Evolutionary conservation across 2,888 invertebrate genomes (phyloP).

Genomic region (Aphrophora alni): DNA sequence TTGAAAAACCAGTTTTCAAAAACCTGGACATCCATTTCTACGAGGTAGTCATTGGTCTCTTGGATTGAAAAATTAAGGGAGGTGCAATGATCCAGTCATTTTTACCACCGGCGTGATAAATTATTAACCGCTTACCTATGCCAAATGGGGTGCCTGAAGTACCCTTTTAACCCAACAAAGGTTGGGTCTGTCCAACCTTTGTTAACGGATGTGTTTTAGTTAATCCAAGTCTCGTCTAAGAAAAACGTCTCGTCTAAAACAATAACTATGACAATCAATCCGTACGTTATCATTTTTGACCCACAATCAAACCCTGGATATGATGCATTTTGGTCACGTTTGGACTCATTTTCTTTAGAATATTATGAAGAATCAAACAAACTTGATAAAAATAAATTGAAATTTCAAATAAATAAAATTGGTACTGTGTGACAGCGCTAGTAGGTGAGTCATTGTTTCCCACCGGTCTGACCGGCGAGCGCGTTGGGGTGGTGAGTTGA

Average conservation of each 20-base stretch:
- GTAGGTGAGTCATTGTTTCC: no score
- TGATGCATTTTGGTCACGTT: no score
- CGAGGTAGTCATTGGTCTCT: neutral
- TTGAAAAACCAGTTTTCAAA: slow-evolving; percentile 14
- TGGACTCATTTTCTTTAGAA: no score
- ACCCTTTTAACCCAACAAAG: neutral
- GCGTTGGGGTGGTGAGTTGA: no score
- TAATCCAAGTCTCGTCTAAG: slow-evolving; percentile 20
- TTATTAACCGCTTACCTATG: slow-evolving; percentile 1
- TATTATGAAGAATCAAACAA: no score
- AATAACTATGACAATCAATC: no score
- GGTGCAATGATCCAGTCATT: slow-evolving; percentile 15
- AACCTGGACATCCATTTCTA: neutral
- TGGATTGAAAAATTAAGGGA: slow-evolving; percentile 14
- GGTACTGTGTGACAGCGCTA: no score
- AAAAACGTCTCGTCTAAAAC: neutral
- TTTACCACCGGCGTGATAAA: slow-evolving; percentile 2
- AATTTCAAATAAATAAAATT: no score
- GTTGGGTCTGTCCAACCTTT: neutral
- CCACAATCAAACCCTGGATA: no score
- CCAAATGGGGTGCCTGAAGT: neutral
- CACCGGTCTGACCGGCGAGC: no score
- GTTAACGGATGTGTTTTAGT: neutral
- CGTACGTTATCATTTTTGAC: no score
- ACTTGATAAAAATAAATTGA: no score